Base-by-base conservation (phyloP, 2,113 vertebrate species). In the Euleptes europaea region DNA sequence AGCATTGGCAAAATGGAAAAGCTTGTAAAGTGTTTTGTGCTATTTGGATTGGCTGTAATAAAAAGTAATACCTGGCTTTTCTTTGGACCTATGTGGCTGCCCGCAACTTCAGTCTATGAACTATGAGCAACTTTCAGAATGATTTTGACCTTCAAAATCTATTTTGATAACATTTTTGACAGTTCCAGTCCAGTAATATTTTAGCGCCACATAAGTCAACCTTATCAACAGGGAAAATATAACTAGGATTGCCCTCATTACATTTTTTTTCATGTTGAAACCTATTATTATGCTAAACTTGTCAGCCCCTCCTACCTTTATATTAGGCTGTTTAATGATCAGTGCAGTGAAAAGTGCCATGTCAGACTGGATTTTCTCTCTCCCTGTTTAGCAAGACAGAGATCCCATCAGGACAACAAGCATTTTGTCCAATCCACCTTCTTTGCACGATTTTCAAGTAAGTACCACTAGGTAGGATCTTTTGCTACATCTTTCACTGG, bases 401-500 rank as follows among this genome's bases (percentile, higher is more conserved):
- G 96, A 97, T 75, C 83, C 83, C 84, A 67, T 96, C 86, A 91
- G 83, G 81, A 96, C 67, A 49, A 67, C 94, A 65, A 97, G 95
- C 85, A 95, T 96, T 88, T 75, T 97, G 87, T 94, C 94, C 2
- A 8, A 92, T 0, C 90, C 90, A 0, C 82, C 90, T 17, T 95
- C 88, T 5, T 89, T 95, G 3, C 84, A 92, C 74, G 92, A 67
- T 33, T 57, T 94, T 0, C 90, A 95, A 92, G 96, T 96, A 94
- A 63, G 94, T 86, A 33, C 5, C 8, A 63, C 78, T 21, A 51
- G 1, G 83, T 15, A 44, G 1, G 0, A 0, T 1, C 2, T 0
- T 74, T 42, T 26, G n/a, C 11, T 74, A 38, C 2, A 74, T 66
- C 1, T 80, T 15, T 33, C 0, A 33, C 5, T 44, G 44, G 44